These are phyloP conservation scores for Apodemia zela DNA, from an alignment of 2,888 invertebrate genomes.

Conservation along the genomic window DNA sequence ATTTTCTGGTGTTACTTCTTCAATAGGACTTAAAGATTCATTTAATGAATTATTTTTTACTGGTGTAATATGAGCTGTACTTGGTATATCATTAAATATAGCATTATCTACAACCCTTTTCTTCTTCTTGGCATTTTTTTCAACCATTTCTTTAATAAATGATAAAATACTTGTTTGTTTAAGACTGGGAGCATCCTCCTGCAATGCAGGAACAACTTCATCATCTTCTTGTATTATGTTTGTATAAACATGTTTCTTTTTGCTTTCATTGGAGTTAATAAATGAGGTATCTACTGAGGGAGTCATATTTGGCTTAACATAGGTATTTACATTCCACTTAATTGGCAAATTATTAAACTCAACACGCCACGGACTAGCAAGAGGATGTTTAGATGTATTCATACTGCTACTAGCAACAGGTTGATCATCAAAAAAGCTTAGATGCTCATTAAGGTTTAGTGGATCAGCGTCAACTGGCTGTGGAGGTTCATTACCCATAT, in stretches of 20 bases:
- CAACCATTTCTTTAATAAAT: slow-evolving; percentile 64
- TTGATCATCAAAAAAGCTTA: slow-evolving; percentile 66
- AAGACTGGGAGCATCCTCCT: slow-evolving; percentile 44
- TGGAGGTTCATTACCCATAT: slow-evolving; percentile 27
- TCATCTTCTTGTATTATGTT: slow-evolving; percentile 48
- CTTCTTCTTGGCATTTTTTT: slow-evolving; percentile 55
- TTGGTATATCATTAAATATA: slow-evolving; percentile 44
- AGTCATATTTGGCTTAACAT: slow-evolving; percentile 73
- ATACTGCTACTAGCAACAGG: slow-evolving; percentile 72
- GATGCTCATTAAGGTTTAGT: slow-evolving; percentile 51
- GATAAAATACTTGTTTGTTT: slow-evolving; percentile 71
- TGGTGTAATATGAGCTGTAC: slow-evolving; percentile 30
- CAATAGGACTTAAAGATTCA: slow-evolving; percentile 12
- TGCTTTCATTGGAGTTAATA: slow-evolving; percentile 52
- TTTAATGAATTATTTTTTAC: slow-evolving; percentile 27
- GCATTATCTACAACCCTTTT: slow-evolving; percentile 49
- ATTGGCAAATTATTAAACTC: slow-evolving; percentile 65
- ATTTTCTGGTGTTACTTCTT: slow-evolving; percentile 16
- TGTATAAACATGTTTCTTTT: slow-evolving; percentile 70
- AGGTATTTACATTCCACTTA: slow-evolving; percentile 68
- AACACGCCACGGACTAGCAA: slow-evolving; percentile 71
- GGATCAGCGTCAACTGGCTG: slow-evolving; percentile 44
- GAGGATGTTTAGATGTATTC: slow-evolving; percentile 55
- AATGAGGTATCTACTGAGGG: slow-evolving; percentile 72
- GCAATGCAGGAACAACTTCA: slow-evolving; percentile 45